A percentile compares a stretch with the other conserved stretches of the same genome.
Conservation (phyloP, 2,797 vertebrate species). For the Danionella dracula region DNA sequence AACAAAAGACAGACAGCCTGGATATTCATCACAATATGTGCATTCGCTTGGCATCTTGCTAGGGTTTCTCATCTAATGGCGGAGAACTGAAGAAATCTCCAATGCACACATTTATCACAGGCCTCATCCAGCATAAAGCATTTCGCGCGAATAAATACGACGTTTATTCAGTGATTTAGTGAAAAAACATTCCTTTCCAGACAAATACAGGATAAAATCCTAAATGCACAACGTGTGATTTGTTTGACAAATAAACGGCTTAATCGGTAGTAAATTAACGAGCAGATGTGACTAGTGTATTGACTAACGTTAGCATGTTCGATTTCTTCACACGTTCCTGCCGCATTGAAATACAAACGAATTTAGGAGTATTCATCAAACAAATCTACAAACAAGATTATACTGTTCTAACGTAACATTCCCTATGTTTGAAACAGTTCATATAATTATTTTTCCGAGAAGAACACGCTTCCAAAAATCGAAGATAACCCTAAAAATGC, state of each 20-base stretch:
- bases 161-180: no score
- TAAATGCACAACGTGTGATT: not conserved
- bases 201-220: not conserved
- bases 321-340: not conserved
- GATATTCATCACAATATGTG: conserved; percentile 28
- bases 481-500: not conserved
- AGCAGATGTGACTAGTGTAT: not conserved
- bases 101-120: conserved; percentile 17
- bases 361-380: not conserved
- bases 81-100: not conserved
- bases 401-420: not conserved
- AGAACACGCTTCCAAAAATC: not conserved
- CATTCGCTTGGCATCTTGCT: not conserved
- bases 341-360: not conserved
- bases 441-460: not conserved
- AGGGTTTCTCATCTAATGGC: conserved; percentile 8
- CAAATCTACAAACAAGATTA: not conserved
- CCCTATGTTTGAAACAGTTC: not conserved
- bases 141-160: no score
- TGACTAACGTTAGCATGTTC: not conserved
- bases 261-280: not conserved
- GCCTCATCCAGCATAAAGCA: conserved; percentile 41
- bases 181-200: not conserved
- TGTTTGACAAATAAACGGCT: not conserved
- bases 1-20: conserved; percentile 29